Evolutionary conservation across 2,797 vertebrate genomes (phyloP), one percentile per base, ranked within the genome.

Genomic region (Thunnus albacares): DNA sequence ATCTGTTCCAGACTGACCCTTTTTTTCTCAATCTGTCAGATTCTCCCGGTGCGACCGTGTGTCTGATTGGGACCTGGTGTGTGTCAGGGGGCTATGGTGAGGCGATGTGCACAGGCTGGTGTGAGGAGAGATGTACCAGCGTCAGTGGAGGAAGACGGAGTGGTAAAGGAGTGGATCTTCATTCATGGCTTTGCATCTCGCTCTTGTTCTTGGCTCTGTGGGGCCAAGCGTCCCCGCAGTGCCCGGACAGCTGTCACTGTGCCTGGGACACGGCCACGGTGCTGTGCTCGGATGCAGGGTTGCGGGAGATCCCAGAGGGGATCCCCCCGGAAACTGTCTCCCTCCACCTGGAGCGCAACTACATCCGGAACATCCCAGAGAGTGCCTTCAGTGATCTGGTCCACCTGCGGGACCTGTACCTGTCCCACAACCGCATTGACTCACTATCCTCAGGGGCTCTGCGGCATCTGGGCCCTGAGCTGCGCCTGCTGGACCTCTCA

Each of bases 261-360:
- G 84, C 88, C 0, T 92, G 84, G 90, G 93, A 94, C 75, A 95
- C 93, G 11, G 92, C 91, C 35, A 94, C 95, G 0, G 96, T 96
- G 68, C 85, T 90, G 80, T 96, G 96, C 79, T 89, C 90, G 0
- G 92, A 95, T 2, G 93, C 93, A 0, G 93, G 93, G 7, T 90
- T 96, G 51, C 92, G 80, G 43, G 93, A 95, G 57, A 90, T 96
- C 78, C 96, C 96, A 2, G 85, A 85, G 30, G 95, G 94, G n/a
- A 92, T 96, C 61, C 96, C 96, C 0, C 82, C 67, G 0, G 95
- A 96, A 63, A 96, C 96, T 0, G 91, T 93, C 3, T 87, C 90
- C n/a, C 95, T 96, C 58, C 94, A 96, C 87, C 87, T 96, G 81
- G 96, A 96, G 71, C 93, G 92, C 64, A 96, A 96, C 88, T 91